Evolutionary conservation across 2,797 vertebrate genomes (phyloP), one percentile per base, ranked within the genome.

Genomic region (Acanthiza pusilla): DNA sequence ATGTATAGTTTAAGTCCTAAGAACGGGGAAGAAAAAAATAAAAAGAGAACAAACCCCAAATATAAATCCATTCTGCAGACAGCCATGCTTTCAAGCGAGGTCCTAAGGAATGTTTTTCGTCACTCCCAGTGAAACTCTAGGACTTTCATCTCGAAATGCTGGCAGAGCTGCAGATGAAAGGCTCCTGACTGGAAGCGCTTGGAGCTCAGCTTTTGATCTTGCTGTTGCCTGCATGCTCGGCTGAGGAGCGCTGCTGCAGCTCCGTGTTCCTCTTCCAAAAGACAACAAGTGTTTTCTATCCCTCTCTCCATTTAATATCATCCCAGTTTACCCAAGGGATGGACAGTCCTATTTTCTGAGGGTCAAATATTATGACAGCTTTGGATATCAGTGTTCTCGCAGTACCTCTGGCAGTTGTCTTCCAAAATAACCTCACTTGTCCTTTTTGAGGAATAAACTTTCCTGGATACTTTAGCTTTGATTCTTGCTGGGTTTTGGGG

Each of bases 131-230:
- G 94, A 94, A 96, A 95, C 54, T 86, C 34, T 27, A 61, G 70
- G 73, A 86, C 94, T 96, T 97, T 95, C 79, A 93, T 96, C 89
- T 92, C 67, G 70, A 66, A 91, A 85, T 0, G 10, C 68, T 95
- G 85, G 70, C 85, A 89, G 96, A 93, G 66, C 70, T 94, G 73
- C 73, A 88, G 91, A 96, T 84, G 82, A 97, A 95, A 96, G 85
- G 76, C 67, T 94, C 79, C 94, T 91, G 85, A 72, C 89, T 91
- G 84, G 80, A 88, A 94, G 76, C 66, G 77, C 32, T 58, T 78
- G 85, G 75, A 94, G 73, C 81, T 85, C 51, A 26, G 92, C 93
- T 94, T 97, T 96, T 96, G 93, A 95, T 95, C 91, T 94, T 76
- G 4, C 1, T 10, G 4, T 55, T 78, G 65, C n/a, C 78, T 91